These are phyloP conservation scores for Indri indri DNA, from an alignment of 2,113 vertebrate species.

Conservation along the genomic window DNA sequence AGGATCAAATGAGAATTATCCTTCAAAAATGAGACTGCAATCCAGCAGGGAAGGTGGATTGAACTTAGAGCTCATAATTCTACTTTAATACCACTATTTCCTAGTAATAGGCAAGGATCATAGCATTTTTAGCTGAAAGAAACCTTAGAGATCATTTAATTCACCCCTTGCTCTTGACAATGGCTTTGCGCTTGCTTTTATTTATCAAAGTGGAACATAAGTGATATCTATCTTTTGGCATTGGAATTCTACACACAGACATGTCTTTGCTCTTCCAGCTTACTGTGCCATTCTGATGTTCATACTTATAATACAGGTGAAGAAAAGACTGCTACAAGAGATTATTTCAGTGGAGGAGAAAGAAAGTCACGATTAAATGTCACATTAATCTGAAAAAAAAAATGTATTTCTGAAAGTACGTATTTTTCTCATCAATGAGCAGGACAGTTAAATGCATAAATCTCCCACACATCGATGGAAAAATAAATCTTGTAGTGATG, in stretches of 20 bases:
- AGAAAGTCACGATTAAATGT: constrained; percentile 36
- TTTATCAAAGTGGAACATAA: constrained; percentile 2
- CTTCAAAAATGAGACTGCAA: background rate
- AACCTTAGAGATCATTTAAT: constrained; percentile 25
- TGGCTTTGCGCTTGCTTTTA: background rate
- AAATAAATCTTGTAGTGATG: constrained; percentile 45
- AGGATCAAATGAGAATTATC: background rate
- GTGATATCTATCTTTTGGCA: background rate
- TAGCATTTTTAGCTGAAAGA: background rate
- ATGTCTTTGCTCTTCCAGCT: background rate
- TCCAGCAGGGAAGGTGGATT: background rate
- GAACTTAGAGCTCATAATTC: background rate
- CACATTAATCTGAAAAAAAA: constrained; percentile 41
- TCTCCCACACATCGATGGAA: background rate
- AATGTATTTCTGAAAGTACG: constrained; percentile 17
- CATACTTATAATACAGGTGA: background rate
- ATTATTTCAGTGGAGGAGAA: constrained; percentile 52
- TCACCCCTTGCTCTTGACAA: background rate
- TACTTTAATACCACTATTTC: constrained; percentile 1
- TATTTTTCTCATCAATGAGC: constrained; percentile 26
- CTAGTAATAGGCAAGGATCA: background rate
- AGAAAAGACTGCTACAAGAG: background rate
- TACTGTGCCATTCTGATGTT: background rate
- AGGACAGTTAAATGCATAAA: constrained; percentile 40
- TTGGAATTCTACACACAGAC: background rate